Base-by-base conservation (phyloP, 2,113 vertebrate genomes). In the Tachysurus fulvidraco region DNA sequence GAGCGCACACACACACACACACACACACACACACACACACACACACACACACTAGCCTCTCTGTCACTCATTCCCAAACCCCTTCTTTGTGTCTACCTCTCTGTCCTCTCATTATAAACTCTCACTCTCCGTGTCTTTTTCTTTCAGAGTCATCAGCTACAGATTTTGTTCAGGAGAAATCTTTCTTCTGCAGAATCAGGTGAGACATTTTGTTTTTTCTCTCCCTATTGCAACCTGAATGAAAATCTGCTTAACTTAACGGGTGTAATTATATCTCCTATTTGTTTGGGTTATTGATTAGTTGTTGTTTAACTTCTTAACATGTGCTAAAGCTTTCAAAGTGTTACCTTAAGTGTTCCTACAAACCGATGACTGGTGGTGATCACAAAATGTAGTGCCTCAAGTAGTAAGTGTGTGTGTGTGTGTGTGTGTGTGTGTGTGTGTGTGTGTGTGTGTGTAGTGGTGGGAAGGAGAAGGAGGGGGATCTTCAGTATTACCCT, bases 171-270 rank as follows among this genome's bases (percentile, higher is more conserved):
- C 96, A 96, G 90, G 97, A 98, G 92, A 99, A 99, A 84, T 98
- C 97, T 6, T 99, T 99, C 91, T 99, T 98, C 91, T 99, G 98
- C 91, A 97, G 96, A 7, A 96, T 99, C 92, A 96, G 98, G 98
- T 99, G 89, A 93, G 95, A 67, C 2, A 5, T 54, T 36, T 77
- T 23, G 5, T 25, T 17, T 55, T 4, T 60, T 5, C 23, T n/a
- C 36, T 25, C 44, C 57, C 1, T 44, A 4, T 17, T 30, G 41
- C 12, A 73, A 23, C 36, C 17, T 41, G 9, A 17, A 28, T 30
- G 2, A 3, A 12, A 21, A 46, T 1, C 0, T 19, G 10, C 46
- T 50, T 50, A 50, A 36, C 36, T 36, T 36, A 36, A 36, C 2
- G 5, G 16, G 12, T 36, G 3, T 67, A 65, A n/a, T 65, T 2